phyloP scores from a whole-genome alignment of 2,797 vertebrate genomes.

The Naso thynnoides region DNA sequence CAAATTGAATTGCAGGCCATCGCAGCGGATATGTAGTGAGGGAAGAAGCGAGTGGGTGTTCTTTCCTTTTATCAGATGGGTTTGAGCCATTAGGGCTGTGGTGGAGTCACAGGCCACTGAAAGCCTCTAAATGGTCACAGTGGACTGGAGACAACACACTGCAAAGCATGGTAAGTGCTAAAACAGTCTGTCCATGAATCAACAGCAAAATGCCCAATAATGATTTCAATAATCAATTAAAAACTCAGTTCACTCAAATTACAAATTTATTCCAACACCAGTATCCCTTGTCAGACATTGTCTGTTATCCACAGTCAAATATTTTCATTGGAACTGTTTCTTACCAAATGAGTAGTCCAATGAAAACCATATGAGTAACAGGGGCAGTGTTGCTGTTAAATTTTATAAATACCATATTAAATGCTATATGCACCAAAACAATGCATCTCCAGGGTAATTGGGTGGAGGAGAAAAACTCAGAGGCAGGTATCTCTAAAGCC shows the following conservation, averaged over 20 bases:
- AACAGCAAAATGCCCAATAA: neutral
- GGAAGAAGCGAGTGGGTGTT: slow-evolving; percentile 63
- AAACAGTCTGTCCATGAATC: slow-evolving; percentile 3
- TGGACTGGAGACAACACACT: slow-evolving; percentile 28
- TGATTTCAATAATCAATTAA: slow-evolving; percentile 23
- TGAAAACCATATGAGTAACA: too few relatives aligned
- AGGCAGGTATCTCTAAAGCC: too few relatives aligned
- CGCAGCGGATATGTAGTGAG: slow-evolving; percentile 61
- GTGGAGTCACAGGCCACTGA: slow-evolving; percentile 46
- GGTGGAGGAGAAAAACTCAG: too few relatives aligned
- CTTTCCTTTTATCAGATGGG: slow-evolving; percentile 68
- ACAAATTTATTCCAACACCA: neutral
- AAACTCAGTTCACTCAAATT: neutral
- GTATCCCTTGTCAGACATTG: neutral
- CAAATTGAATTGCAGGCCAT: slow-evolving; percentile 72
- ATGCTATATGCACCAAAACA: too few relatives aligned
- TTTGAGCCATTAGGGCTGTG: slow-evolving; percentile 62
- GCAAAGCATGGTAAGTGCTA: slow-evolving; percentile 11
- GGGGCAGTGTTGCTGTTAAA: too few relatives aligned
- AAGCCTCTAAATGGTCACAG: slow-evolving; percentile 55
- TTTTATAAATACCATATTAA: too few relatives aligned
- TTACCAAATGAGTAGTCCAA: too few relatives aligned
- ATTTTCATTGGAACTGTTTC: too few relatives aligned
- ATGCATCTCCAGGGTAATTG: too few relatives aligned
- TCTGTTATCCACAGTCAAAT: too few relatives aligned